These are phyloP conservation scores for Pocillopora verrucosa DNA, from an alignment of 64 coral and sea anemone genomes.

Conservation along the genomic window DNA sequence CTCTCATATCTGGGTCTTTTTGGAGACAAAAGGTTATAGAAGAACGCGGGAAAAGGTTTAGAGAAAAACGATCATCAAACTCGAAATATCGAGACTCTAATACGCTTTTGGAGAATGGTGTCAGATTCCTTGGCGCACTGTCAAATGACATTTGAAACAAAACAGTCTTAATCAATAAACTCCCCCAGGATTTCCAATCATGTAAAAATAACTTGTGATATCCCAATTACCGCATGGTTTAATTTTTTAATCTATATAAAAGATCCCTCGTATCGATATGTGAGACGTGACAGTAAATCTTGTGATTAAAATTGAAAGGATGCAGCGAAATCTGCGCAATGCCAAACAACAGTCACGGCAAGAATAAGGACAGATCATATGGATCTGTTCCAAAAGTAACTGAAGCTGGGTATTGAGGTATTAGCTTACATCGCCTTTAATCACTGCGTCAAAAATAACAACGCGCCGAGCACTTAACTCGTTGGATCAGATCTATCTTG, in stretches of 20 bases:
- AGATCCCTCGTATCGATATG: too few relatives aligned
- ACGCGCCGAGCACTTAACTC: neutral
- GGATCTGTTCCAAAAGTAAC: slow-evolving; percentile 17
- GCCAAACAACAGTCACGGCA: neutral
- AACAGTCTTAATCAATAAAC: slow-evolving; percentile 5
- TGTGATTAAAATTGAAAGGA: too few relatives aligned
- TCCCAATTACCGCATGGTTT: too few relatives aligned
- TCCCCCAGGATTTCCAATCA: neutral
- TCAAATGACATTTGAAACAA: slow-evolving; percentile 38
- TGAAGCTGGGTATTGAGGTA: neutral
- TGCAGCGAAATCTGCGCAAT: neutral
- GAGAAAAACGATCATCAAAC: neutral
- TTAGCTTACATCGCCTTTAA: neutral
- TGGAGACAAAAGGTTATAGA: neutral
- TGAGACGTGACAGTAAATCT: too few relatives aligned
- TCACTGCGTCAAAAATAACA: neutral
- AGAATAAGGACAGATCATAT: neutral
- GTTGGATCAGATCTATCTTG: neutral
- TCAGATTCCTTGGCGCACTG: slow-evolving; percentile 32
- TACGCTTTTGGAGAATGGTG: neutral
- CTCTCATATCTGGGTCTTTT: neutral
- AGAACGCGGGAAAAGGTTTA: neutral
- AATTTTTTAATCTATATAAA: too few relatives aligned
- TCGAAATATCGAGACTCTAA: neutral
- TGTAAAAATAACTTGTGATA: neutral